Evolutionary conservation across 1,140 invertebrate species (phyloP), one percentile per base, ranked within the genome.

Genomic region (Bursaphelenchus mucronatus): DNA sequence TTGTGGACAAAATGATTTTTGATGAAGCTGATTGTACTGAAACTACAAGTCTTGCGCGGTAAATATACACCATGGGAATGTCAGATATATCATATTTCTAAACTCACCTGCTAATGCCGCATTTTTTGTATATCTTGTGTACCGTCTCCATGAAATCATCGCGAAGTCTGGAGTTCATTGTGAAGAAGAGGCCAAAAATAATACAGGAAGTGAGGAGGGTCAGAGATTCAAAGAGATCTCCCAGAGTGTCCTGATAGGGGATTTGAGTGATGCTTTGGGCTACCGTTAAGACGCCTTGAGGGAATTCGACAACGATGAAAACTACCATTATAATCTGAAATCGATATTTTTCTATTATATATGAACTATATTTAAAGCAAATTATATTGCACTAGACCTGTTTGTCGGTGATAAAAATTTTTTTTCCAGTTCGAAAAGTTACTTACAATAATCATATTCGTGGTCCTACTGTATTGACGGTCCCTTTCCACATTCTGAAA

Each of bases 281-380:
- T 4, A 76, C 63, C 3, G 74, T 67, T 5, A 76, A 44, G 1
- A 76, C 54, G n/a, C 74, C 74, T 51, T 76, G 74, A 10, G 74
- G 74, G 19, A 76, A 45, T 61, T 76, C 74, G 17, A 76, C 74
- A 15, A 70, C 47, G 17, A 76, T 76, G 67, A 76, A 76, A n/a
- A 76, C 43, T 19, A 72, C 54, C 74, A 76, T 76, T 2, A 76
- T 69, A 9, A 76, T 63, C 71, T 74, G 63, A 49, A 76, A 73
- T 43, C 13, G 57, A 44, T 8, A 46, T 8, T 17, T 44, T 59
- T 6, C 17, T 46, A 57, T 15, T 1, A 7, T 15, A 41, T 43
- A 13, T 15, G 1, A 49, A 49, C 13, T 49, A n/a, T 49, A n/a
- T 49, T 13, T 49, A 4, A 30, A 30, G 30, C 30, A 30, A 30